Base-by-base conservation (phyloP, 1,140 invertebrate genomes). In the Paracyclopina nana region DNA sequence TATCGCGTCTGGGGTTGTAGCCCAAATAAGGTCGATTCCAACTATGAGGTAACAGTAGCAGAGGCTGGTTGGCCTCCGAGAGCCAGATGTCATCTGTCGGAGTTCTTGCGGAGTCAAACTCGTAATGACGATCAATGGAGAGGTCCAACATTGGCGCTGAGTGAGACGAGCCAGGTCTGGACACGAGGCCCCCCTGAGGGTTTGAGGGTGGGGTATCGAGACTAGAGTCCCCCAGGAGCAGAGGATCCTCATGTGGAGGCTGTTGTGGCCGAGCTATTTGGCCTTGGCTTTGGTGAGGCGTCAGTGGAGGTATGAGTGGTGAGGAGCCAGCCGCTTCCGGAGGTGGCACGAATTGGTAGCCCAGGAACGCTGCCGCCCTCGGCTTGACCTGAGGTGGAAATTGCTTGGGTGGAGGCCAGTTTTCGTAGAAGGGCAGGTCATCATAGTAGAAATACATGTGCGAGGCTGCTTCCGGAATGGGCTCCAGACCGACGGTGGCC, bases 91-190 rank as follows among this genome's bases (percentile, higher is more conserved):
- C 59, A 55, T 66, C 60, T 14, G 62, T 57, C 14, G 58, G 55
- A 53, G 63, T 64, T 16, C 62, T 53, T 44, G 62, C 62, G 53
- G 60, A 58, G 64, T 90, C 84, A 68, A 90, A 92, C 65, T 92
- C 87, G 65, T 92, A 94, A 63, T 92, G 87, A 41, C 84, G 85
- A 64, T 92, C 88, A 31, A 88, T 86, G 58, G 83, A 88, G 48
- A 79, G 75, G 64, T 88, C 83, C 9, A 78, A 59, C 46, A 59
- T 45, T 55, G 57, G 54, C 48, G 54, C 57, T 55, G 52, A 51
- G 54, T 54, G 42, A 55, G 55, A 24, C 53, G 56, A 20, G 56
- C 56, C 16, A 55, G 59, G 42, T 2, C 50, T n/a, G 1, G 50
- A 52, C 4, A 16, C 42, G 22, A 22, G 12, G 16, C 46, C 29